A percentile compares a stretch with the other conserved stretches of the same genome.
Conservation (phyloP, 2,888 invertebrate genomes). For the Melitaea athalia region DNA sequence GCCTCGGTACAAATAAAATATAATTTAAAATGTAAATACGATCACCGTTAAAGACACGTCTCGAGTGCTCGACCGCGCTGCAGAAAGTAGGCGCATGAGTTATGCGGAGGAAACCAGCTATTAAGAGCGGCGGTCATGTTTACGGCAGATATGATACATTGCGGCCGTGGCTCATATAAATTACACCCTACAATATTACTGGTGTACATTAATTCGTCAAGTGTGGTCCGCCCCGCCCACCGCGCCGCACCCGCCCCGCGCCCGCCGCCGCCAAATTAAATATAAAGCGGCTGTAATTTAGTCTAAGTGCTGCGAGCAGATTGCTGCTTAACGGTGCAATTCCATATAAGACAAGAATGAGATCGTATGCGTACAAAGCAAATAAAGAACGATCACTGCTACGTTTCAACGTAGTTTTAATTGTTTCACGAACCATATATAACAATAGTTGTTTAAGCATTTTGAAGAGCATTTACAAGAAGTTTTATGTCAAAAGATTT, state of each 20-base stretch:
- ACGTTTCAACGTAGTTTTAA: not conserved
- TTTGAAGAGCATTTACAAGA: not conserved
- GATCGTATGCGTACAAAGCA: not conserved
- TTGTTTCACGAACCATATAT: not conserved
- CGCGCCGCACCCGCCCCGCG: not conserved
- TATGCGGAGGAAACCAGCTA: constrained; percentile 33
- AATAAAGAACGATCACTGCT: not conserved
- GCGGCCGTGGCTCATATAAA: constrained; percentile 53
- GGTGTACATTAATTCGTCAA: constrained; percentile 58
- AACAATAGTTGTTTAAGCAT: not conserved
- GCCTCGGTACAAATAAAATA: not conserved
- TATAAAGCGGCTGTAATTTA: constrained; percentile 36
- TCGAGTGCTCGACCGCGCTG: constrained; percentile 17
- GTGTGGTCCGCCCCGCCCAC: constrained; percentile 52
- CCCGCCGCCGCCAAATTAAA: constrained; percentile 35
- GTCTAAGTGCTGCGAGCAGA: constrained; percentile 30
- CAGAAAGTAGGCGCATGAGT: constrained; percentile 26
- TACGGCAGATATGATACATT: constrained; percentile 49
- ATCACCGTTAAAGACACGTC: constrained; percentile 21
- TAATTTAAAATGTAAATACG: constrained; percentile 26
- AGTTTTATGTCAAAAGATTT: no score
- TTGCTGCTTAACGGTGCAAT: constrained; percentile 14
- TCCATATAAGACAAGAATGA: constrained; percentile 5
- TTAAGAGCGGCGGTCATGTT: constrained; percentile 35
- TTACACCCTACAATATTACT: constrained; percentile 51